Evolutionary conservation across 2,888 invertebrate species (phyloP).

Genomic region (Mellilla xanthometata): DNA sequence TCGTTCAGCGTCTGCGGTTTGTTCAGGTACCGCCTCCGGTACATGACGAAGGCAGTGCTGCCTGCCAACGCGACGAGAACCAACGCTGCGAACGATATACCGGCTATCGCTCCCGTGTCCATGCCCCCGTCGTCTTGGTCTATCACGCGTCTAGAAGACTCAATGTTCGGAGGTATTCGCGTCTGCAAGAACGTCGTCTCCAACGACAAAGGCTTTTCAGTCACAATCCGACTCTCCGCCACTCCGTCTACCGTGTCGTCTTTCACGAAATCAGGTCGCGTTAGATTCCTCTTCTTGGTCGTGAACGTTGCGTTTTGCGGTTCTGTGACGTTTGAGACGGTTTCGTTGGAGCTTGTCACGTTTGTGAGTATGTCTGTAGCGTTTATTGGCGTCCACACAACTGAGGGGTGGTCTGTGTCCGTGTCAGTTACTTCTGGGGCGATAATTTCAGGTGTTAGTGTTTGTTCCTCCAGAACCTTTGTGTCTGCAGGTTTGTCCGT

Average conservation of each 20-base stretch:
- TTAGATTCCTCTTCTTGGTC: constrained; percentile 59
- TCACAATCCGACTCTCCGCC: constrained; percentile 68
- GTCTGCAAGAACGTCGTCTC: constrained; percentile 72
- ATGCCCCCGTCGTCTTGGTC: constrained; percentile 63
- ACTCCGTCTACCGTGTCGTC: constrained; percentile 51
- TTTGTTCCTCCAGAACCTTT: too few species aligned
- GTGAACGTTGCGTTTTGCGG: constrained; percentile 56
- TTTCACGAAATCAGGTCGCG: constrained; percentile 61
- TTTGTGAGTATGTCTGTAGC: constrained; percentile 32
- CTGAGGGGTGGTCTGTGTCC: constrained; percentile 44
- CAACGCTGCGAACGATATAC: constrained; percentile 86
- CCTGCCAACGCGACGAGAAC: constrained; percentile 85
- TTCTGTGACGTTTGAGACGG: constrained; percentile 51
- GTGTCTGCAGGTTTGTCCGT: constrained; percentile 19
- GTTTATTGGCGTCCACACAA: constrained; percentile 62
- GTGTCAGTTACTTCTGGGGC: constrained; percentile 35
- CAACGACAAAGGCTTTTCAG: constrained; percentile 70
- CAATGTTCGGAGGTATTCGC: constrained; percentile 66
- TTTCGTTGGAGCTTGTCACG: constrained; percentile 40
- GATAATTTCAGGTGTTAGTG: constrained; percentile 24
- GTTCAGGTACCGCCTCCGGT: constrained; percentile 88
- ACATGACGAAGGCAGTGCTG: constrained; percentile 86
- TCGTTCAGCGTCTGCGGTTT: constrained; percentile 92
- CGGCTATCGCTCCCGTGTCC: constrained; percentile 85
- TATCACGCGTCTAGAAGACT: constrained; percentile 65